Evolutionary conservation across 1,140 invertebrate species (phyloP).

Genomic region (Nymphalis io): DNA sequence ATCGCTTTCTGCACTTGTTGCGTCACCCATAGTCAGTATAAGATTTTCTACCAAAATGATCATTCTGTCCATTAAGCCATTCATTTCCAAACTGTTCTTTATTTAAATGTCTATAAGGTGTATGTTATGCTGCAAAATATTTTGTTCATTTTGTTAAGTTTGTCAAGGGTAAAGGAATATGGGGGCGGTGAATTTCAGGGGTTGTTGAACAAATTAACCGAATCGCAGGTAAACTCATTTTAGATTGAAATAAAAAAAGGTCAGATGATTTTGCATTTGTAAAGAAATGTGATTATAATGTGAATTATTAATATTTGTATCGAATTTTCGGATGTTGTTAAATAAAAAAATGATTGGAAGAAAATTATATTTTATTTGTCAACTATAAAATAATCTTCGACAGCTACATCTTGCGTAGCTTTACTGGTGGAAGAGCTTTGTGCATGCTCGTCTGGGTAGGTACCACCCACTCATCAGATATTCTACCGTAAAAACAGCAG

Average conservation of each 20-base stretch:
- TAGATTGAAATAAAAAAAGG: constrained; percentile 48
- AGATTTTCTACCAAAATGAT: constrained; percentile 38
- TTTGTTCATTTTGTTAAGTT: constrained; percentile 15
- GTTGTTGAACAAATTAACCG: constrained; percentile 71
- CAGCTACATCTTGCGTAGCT: no score
- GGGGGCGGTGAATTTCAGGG: constrained; percentile 65
- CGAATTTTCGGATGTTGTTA: constrained; percentile 7
- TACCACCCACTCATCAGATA: no score
- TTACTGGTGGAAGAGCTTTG: no score
- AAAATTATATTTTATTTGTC: not conserved
- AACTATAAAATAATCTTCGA: no score
- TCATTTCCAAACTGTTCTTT: constrained; percentile 17
- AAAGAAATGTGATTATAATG: constrained; percentile 46
- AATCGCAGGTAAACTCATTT: constrained; percentile 73
- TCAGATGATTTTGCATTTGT: constrained; percentile 62
- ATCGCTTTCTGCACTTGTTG: constrained; percentile 73
- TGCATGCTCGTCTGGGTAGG: no score
- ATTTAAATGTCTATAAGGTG: constrained; percentile 22
- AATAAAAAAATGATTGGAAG: not conserved
- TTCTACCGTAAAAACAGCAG: no score
- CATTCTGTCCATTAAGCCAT: not conserved
- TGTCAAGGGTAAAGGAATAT: constrained; percentile 38
- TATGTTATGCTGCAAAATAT: constrained; percentile 17
- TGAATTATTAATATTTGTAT: constrained; percentile 43
- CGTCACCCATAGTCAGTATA: constrained; percentile 54